These are phyloP conservation scores for Monochamus alternatus DNA, from an alignment of 2,888 invertebrate genomes.

Conservation along the genomic window DNA sequence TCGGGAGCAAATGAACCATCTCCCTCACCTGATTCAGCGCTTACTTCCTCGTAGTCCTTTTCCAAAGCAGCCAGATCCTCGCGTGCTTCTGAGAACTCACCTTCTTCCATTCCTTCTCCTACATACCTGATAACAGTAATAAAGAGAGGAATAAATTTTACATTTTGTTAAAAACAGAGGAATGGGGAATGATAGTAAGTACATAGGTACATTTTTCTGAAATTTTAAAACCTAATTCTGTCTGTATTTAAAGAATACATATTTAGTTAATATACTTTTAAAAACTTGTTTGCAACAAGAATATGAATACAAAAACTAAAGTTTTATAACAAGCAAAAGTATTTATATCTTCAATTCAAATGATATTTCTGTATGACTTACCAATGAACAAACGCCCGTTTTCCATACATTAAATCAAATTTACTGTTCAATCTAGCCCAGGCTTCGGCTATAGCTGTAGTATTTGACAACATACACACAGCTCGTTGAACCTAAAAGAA, in stretches of 20 bases:
- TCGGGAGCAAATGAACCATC: slow-evolving; percentile 9
- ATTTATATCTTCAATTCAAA: too few relatives aligned
- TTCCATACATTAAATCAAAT: slow-evolving; percentile 81
- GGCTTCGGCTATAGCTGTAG: slow-evolving; percentile 79
- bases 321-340: too few relatives aligned
- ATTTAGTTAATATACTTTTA: not conserved
- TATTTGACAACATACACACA: slow-evolving; percentile 79
- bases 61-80: slow-evolving; percentile 33
- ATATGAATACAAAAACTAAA: too few relatives aligned
- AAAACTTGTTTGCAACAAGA: too few relatives aligned
- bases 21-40: not conserved
- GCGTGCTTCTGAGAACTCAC: slow-evolving; percentile 35
- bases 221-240: not conserved
- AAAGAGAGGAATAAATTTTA: too few relatives aligned
- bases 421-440: slow-evolving; percentile 81
- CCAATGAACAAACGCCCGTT: slow-evolving; percentile 81
- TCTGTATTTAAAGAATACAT: not conserved
- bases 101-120: slow-evolving; percentile 38
- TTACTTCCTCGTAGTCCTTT: slow-evolving; percentile 36
- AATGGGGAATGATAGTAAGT: not conserved
- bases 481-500: slow-evolving; percentile 69
- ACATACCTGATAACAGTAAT: slow-evolving; percentile 22
- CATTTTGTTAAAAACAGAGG: not conserved
- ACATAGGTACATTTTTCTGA: not conserved
- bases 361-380: not conserved